phyloP scores from a whole-genome alignment of 2,113 vertebrate genomes.

The Sceloporus tristichus region DNA sequence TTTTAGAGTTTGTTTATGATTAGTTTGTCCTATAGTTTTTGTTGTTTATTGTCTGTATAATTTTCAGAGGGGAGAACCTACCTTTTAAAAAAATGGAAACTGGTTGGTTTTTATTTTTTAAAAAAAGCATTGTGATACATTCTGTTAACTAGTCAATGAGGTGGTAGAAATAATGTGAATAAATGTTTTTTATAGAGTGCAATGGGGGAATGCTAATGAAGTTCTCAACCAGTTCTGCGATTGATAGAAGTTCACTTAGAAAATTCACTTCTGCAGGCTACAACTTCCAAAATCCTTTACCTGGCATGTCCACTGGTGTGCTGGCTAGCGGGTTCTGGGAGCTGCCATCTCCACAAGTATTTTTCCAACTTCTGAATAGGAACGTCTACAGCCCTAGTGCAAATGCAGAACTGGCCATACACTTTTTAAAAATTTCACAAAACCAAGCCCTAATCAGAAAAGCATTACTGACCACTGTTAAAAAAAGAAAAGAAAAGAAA shows the following conservation, averaged over 20 bases:
- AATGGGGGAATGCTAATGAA: not conserved
- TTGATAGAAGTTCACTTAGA: not conserved
- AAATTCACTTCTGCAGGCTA: not conserved
- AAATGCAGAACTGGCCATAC: not conserved
- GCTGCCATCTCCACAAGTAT: not conserved
- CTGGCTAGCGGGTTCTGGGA: not conserved
- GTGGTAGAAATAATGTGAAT: not conserved
- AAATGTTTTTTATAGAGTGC: not conserved
- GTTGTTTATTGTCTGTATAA: not conserved
- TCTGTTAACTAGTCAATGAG: not conserved
- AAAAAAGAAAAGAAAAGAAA: not conserved
- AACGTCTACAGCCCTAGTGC: not conserved
- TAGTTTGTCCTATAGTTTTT: not conserved
- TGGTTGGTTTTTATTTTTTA: not conserved
- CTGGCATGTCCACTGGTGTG: not conserved
- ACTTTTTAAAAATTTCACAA: not conserved
- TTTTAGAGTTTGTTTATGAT: not conserved
- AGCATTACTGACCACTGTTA: not conserved
- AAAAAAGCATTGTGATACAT: not conserved
- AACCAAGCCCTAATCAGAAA: not conserved
- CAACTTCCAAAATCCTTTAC: not conserved
- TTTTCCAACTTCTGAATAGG: not conserved
- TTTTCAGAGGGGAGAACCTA: not conserved
- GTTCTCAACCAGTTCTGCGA: not conserved
- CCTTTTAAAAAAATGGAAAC: not conserved